Evolutionary conservation across 2,113 vertebrate genomes (phyloP).

Genomic region (Acrocephalus arundinaceus): DNA sequence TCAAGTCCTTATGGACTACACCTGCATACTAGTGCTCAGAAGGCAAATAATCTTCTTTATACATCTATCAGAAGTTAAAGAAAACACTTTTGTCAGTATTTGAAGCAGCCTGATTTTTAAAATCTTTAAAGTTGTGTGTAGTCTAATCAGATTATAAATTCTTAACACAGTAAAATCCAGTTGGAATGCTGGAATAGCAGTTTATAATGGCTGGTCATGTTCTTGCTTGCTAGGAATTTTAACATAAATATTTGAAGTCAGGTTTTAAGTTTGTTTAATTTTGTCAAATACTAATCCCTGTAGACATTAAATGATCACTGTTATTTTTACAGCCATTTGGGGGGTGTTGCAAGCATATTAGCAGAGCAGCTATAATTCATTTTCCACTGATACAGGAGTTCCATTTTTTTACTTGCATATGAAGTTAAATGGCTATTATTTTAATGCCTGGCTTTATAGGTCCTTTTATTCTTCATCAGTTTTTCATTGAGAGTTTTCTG

Average conservation of each 20-base stretch:
- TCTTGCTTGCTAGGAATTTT: conserved; percentile 64
- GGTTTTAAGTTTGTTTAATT: conserved; percentile 21
- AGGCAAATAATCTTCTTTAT: not conserved
- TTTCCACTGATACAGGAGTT: not conserved
- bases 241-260: conserved; percentile 56
- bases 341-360: not conserved
- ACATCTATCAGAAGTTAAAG: not conserved
- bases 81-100: not conserved
- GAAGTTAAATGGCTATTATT: conserved; percentile 6
- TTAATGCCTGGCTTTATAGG: not conserved
- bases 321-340: not conserved
- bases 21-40: not conserved
- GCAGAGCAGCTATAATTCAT: not conserved
- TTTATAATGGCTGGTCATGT: conserved; percentile 47
- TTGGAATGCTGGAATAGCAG: conserved; percentile 63
- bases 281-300: not conserved
- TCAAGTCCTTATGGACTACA: not conserved
- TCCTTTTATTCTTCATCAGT: not conserved
- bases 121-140: conserved; percentile 16
- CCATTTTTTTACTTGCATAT: not conserved
- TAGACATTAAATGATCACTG: not conserved
- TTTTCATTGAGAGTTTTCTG: not conserved
- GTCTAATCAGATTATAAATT: conserved; percentile 67
- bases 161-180: conserved; percentile 53
- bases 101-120: conserved; percentile 13